phyloP scores from a whole-genome alignment of 1,140 invertebrate species.

The Drosophila bocqueti region DNA sequence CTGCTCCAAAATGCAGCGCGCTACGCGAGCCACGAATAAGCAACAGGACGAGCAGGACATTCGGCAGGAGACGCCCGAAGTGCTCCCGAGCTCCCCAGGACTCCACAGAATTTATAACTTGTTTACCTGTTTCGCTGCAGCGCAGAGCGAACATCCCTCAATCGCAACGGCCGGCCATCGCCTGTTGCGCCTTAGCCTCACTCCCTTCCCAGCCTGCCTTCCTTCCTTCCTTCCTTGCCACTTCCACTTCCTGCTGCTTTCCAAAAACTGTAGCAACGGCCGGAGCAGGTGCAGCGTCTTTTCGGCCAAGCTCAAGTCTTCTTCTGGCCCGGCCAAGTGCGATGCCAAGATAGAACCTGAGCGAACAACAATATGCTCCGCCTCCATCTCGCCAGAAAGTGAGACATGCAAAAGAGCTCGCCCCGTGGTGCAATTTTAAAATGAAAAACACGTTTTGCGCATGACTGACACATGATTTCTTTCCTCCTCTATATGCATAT shows the following conservation, averaged over 20 bases:
- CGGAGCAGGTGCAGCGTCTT: conserved; percentile 26
- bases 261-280: conserved; percentile 10
- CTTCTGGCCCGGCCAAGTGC: conserved; percentile 13
- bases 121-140: conserved; percentile 76
- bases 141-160: conserved; percentile 71
- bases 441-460: conserved; percentile 84
- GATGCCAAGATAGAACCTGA: conserved; percentile 21
- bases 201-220: neutral
- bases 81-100: neutral
- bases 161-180: conserved; percentile 32
- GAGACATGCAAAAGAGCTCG: conserved; percentile 77
- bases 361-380: conserved; percentile 76
- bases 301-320: conserved; percentile 36
- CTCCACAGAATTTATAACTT: conserved; percentile 74
- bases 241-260: neutral
- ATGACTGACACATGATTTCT: conserved; percentile 84
- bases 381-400: conserved; percentile 77
- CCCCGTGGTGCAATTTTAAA: conserved; percentile 76
- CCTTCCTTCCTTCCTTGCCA: conserved; percentile 2
- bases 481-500: conserved; percentile 45
- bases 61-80: conserved; percentile 50
- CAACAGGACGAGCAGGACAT: conserved; percentile 78
- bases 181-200: conserved; percentile 62
- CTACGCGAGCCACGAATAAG: conserved; percentile 78
- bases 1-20: conserved; percentile 77